Percentiles rank a stretch among this genome's conserved stretches.
Evolutionary conservation across 1,140 invertebrate species (phyloP).

Genomic region (Andrena cerasifolii): DNA sequence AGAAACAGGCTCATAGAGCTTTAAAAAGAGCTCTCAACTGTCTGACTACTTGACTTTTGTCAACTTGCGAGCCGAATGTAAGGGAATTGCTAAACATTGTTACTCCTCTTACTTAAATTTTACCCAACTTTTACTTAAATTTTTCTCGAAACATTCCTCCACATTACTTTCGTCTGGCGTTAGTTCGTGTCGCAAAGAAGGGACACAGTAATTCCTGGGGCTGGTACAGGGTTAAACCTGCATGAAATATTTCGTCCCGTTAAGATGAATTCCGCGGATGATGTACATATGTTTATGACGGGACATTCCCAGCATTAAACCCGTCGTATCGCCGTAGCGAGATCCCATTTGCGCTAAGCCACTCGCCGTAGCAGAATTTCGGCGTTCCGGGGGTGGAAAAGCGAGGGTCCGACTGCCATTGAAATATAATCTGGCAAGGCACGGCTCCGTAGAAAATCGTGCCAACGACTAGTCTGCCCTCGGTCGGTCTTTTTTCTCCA

Average conservation of each 20-base stretch:
- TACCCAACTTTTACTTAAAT: no score
- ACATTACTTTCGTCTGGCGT: no score
- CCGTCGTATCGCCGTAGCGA: neutral
- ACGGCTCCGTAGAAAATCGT: constrained; percentile 39
- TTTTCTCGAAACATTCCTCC: no score
- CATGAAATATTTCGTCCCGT: neutral
- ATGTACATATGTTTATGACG: constrained; percentile 9
- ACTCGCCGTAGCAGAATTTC: constrained; percentile 8
- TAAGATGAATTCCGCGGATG: constrained; percentile 2
- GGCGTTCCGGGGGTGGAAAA: neutral
- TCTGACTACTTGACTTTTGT: no score
- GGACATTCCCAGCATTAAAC: neutral
- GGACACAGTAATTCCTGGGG: neutral
- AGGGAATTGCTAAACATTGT: no score
- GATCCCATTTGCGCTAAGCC: constrained; percentile 54
- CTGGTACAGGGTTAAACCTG: neutral
- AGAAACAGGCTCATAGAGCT: no score
- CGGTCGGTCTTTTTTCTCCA: neutral
- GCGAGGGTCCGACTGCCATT: constrained; percentile 13
- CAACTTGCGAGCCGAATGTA: no score
- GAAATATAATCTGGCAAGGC: constrained; percentile 30
- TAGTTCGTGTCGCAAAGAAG: no score
- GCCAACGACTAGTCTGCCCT: constrained; percentile 61
- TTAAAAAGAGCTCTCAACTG: no score
- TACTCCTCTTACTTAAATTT: no score